Conservation (phyloP, 2,797 vertebrate species). For the Ptychobarbus kaznakovi region DNA sequence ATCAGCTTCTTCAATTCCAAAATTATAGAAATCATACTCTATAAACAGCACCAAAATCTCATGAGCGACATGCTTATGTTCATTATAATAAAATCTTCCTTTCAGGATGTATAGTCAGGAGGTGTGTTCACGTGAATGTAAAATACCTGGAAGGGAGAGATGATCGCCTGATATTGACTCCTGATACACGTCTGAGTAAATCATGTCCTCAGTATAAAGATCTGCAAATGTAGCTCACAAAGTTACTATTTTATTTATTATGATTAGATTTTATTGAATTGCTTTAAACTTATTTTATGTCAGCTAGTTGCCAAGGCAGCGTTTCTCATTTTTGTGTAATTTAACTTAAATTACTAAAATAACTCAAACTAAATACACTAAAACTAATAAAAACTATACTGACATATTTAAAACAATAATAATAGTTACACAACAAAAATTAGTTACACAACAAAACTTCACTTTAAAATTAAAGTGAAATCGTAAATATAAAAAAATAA, state of each 20-base stretch:
- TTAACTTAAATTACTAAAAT: neutral
- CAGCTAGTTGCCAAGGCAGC: neutral
- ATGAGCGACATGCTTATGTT: neutral
- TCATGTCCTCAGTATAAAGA: neutral
- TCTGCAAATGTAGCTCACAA: slow-evolving; percentile 7
- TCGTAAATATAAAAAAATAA: neutral
- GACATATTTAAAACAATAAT: neutral
- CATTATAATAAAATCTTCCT: neutral
- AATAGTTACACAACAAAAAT: neutral
- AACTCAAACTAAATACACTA: neutral
- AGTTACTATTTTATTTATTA: neutral
- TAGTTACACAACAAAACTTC: neutral
- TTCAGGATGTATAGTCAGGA: neutral
- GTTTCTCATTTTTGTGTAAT: neutral
- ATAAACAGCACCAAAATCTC: neutral
- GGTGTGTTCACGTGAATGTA: neutral
- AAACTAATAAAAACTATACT: neutral
- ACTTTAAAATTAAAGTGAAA: neutral
- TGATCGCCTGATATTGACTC: slow-evolving; percentile 28
- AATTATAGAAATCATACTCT: slow-evolving; percentile 73
- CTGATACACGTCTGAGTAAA: neutral
- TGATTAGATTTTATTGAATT: neutral
- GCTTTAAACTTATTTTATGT: neutral
- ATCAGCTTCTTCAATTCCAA: slow-evolving; percentile 77
- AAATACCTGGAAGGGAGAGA: slow-evolving; percentile 5